Evolutionary conservation across 2,113 vertebrate species (phyloP), one percentile per base, ranked within the genome.

Genomic region (Pygoscelis adeliae): DNA sequence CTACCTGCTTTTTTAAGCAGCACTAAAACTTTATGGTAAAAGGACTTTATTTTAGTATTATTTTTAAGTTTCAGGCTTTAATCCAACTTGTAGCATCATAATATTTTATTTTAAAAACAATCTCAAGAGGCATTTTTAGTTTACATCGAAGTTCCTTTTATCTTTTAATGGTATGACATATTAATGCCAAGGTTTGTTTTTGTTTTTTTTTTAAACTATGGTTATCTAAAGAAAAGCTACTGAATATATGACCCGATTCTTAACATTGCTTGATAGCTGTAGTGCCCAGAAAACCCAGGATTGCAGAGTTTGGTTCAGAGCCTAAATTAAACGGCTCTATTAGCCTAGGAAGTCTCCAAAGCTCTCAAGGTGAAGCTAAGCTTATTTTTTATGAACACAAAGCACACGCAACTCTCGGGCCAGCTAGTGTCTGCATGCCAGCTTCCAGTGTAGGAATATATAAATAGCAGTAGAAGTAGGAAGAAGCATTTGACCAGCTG

Each of bases 1-100:
- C 91, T 46, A 66, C 6, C 21, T 88, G 46, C 27, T 73, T 89
- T 56, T 90, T 53, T 20, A 74, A 70, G 32, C 21, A 63, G 5
- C 15, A 65, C 29, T 59, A 91, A 78, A 78, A 46, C 20, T 89
- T 69, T 22, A 65, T 2, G 20, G 26, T 46, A 25, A 72, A 79
- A 73, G 0, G 6, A 53, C 23, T 70, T 67, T n/a, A 59, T 53
- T 23, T 86, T 55, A 21, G 8, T 42, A 42, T 40, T 61, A 20
- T 29, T 83, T 90, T 89, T 73, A 70, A 55, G 18, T 87, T 89
- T 91, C 36, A 47, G 26, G 50, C 49, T 90, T 70, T 70, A 76
- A 47, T 85, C 14, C 26, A 53, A 70, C 18, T 81, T 81, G 6
- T 8, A 85, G n/a, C 21, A 55, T 46, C 19, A 26, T 18, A 55